Evolutionary conservation across 2,797 vertebrate genomes (phyloP).

Genomic region (Sebastes baramenuke): DNA sequence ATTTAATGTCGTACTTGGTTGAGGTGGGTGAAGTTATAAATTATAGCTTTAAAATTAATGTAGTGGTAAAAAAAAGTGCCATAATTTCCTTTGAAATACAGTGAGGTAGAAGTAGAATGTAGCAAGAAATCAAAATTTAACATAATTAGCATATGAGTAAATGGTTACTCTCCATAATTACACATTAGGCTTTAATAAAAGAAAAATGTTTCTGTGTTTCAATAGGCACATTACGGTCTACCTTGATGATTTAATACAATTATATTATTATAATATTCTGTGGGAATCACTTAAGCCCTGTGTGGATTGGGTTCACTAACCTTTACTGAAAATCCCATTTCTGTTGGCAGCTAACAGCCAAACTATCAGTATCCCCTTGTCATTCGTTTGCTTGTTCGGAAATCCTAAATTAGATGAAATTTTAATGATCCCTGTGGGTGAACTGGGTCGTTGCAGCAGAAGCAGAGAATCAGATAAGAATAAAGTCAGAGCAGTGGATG

Average conservation of each 20-base stretch:
- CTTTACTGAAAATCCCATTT: not conserved
- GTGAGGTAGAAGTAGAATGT: not conserved
- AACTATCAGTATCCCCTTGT: slow-evolving; percentile 14
- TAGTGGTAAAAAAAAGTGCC: not conserved
- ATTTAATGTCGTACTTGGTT: not conserved
- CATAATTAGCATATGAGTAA: not conserved
- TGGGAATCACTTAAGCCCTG: not conserved
- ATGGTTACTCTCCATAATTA: not conserved
- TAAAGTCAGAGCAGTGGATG: slow-evolving; percentile 14
- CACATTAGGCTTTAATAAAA: not conserved
- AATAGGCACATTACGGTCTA: not conserved
- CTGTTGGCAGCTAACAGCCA: not conserved
- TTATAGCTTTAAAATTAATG: not conserved
- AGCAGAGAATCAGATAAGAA: slow-evolving; percentile 23
- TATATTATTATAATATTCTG: not conserved
- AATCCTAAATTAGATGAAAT: slow-evolving; percentile 43
- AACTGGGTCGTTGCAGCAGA: slow-evolving; percentile 17
- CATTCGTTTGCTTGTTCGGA: slow-evolving; percentile 18
- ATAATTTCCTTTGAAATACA: not conserved
- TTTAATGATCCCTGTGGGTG: slow-evolving; percentile 36
- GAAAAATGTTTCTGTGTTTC: not conserved
- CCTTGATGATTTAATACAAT: not conserved
- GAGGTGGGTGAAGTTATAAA: not conserved
- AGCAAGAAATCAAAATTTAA: not conserved
- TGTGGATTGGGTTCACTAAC: not conserved